Evolutionary conservation across 2,797 vertebrate genomes (phyloP).

Genomic region (Podarcis lilfordi): DNA sequence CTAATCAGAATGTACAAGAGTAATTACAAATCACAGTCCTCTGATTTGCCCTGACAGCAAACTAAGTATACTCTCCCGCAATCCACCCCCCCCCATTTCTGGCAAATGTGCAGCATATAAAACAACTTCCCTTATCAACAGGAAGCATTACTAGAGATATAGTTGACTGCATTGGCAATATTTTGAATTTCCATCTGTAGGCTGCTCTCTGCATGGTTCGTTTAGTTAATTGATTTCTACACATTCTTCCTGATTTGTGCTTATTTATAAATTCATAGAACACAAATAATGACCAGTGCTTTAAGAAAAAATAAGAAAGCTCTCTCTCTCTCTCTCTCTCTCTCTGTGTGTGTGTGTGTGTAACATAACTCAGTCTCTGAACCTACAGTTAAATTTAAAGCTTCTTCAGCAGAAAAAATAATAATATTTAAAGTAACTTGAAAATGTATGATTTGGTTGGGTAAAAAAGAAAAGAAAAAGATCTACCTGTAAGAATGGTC

Average conservation of each 20-base stretch:
- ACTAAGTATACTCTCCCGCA: constrained; percentile 25
- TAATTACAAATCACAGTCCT: constrained; percentile 51
- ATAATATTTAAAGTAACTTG: constrained; percentile 8
- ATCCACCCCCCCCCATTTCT: background rate
- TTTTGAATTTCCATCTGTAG: constrained; percentile 48
- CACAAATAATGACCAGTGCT: constrained; percentile 62
- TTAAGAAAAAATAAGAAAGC: constrained; percentile 3
- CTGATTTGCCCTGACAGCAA: constrained; percentile 52
- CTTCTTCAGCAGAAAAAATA: background rate
- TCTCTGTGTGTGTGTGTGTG: constrained; percentile 23
- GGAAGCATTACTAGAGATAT: constrained; percentile 56
- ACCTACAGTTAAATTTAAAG: constrained; percentile 37
- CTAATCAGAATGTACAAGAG: constrained; percentile 54
- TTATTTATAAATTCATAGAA: constrained; percentile 62
- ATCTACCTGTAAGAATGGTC: background rate
- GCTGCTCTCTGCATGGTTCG: constrained; percentile 44
- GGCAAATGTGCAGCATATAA: constrained; percentile 41
- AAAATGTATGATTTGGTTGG: constrained; percentile 46
- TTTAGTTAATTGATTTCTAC: constrained; percentile 73
- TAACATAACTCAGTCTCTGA: constrained; percentile 26
- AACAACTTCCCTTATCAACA: constrained; percentile 56
- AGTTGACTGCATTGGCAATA: constrained; percentile 41
- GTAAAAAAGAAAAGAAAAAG: constrained; percentile 4
- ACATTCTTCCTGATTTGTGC: constrained; percentile 58
- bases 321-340: too few relatives aligned